Percentiles rank a stretch among this genome's conserved stretches.
Conservation (phyloP, 2,113 vertebrate species). For the Panurus biarmicus region DNA sequence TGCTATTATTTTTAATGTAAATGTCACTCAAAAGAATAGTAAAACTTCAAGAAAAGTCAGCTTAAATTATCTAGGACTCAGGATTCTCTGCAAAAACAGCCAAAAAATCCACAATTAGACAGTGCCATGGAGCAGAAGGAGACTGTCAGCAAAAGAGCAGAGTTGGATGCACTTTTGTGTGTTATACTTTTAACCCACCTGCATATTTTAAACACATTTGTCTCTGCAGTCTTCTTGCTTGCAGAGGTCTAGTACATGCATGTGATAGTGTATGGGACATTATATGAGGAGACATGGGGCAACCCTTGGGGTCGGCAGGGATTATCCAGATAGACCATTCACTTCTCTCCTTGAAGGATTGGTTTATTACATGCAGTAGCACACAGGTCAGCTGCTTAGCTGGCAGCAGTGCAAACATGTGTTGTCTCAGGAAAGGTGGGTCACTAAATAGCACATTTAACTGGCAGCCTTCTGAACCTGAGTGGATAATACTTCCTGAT, state of each 20-base stretch:
- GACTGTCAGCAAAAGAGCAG: neutral
- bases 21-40: neutral
- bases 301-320: neutral
- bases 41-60: neutral
- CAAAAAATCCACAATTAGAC: neutral
- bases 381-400: neutral
- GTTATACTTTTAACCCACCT: neutral
- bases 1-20: neutral
- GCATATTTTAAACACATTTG: neutral
- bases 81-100: neutral
- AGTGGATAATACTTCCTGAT: conserved; percentile 2
- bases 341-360: neutral
- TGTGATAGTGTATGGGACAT: neutral
- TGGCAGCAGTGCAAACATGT: neutral
- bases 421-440: neutral
- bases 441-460: neutral
- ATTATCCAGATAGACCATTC: neutral
- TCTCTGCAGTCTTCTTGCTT: neutral
- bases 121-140: neutral
- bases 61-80: neutral
- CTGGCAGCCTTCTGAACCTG: neutral
- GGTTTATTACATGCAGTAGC: neutral
- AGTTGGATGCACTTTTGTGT: neutral
- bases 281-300: neutral
- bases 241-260: neutral